Conservation (phyloP, 2,888 invertebrate species). For the Zygothrica quintamaculata region DNA sequence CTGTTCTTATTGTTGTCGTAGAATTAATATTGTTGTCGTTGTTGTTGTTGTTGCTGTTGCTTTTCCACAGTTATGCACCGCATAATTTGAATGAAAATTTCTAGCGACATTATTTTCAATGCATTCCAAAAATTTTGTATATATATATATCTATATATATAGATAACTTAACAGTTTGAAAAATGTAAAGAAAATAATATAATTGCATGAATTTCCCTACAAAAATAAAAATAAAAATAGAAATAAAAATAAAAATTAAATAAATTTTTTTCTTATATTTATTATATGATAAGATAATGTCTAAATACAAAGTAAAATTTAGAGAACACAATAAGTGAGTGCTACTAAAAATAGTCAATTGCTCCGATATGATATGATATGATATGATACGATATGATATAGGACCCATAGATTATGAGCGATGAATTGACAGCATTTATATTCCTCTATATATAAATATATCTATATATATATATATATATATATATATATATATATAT, state of each 20-base stretch:
- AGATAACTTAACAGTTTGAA: too few species aligned
- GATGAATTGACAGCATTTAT: slow-evolving; percentile 16
- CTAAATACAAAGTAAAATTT: slow-evolving; percentile 19
- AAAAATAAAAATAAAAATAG: neutral
- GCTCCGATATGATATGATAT: slow-evolving; percentile 17
- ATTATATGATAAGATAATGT: slow-evolving; percentile 51
- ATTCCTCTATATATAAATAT: too few species aligned
- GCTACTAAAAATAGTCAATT: slow-evolving; percentile 37
- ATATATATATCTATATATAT: too few species aligned
- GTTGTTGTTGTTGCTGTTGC: slow-evolving; percentile 14
- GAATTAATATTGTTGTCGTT: slow-evolving; percentile 10
- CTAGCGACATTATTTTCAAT: slow-evolving; percentile 25
- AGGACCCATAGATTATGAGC: slow-evolving; percentile 19
- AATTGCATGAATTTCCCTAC: too few species aligned
- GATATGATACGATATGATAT: slow-evolving; percentile 14
- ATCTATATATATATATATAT: too few species aligned
- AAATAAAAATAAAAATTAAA: neutral
- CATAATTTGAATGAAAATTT: slow-evolving; percentile 51
- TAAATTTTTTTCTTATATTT: neutral
- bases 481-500: too few species aligned
- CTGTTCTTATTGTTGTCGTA: slow-evolving; percentile 12
- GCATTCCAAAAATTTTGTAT: slow-evolving; percentile 27
- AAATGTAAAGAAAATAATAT: too few species aligned
- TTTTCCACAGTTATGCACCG: slow-evolving; percentile 29
- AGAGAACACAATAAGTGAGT: slow-evolving; percentile 2